Conservation (phyloP, 1,140 invertebrate species). For the Glossosoma conforme region DNA sequence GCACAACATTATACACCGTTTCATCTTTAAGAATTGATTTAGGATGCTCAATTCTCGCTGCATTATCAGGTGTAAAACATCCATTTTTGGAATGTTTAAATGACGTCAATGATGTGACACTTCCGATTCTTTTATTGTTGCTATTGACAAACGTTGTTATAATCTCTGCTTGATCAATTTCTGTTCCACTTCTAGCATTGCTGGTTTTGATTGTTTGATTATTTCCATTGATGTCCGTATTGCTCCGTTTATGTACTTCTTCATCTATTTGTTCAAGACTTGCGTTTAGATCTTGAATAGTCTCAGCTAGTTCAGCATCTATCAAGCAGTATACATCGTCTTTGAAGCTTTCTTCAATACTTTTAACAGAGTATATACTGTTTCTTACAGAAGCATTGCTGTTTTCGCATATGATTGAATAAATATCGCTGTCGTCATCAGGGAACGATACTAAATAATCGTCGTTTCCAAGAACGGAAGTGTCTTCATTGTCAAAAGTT, state of each 20-base stretch:
- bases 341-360: slow-evolving; percentile 12
- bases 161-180: no score
- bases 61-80: no score
- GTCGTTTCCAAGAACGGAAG: slow-evolving; percentile 2
- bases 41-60: no score
- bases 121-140: no score
- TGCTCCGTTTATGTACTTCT: no score
- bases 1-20: no score
- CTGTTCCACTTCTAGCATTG: no score
- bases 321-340: slow-evolving; percentile 18
- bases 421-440: slow-evolving; percentile 27
- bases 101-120: no score
- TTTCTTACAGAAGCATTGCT: slow-evolving; percentile 14
- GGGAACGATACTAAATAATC: slow-evolving; percentile 27
- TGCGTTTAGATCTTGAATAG: slow-evolving; percentile 13
- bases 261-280: slow-evolving; percentile 20
- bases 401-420: slow-evolving; percentile 4
- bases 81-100: no score
- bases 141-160: no score
- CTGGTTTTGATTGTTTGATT: neutral
- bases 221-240: neutral
- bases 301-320: slow-evolving; percentile 14
- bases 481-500: slow-evolving; percentile 19
- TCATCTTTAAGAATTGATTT: no score
- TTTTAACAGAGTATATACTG: slow-evolving; percentile 27